These are phyloP conservation scores for Berghia stephanieae DNA, from an alignment of 1,140 invertebrate species.

Conservation along the genomic window DNA sequence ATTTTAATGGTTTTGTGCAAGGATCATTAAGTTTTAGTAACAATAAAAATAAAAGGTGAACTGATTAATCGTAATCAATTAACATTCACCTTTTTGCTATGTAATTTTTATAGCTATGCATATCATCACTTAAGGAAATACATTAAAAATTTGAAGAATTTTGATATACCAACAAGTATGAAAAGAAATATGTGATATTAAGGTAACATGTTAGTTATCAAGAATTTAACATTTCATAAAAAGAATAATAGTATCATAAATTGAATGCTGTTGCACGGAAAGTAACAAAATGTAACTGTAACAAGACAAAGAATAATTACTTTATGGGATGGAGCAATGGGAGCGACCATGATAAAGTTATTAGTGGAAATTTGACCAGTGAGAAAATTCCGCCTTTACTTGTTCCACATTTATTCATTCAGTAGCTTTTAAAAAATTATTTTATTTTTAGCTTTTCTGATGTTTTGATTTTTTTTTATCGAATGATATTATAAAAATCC, in stretches of 20 bases:
- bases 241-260: background rate
- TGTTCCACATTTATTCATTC: no score
- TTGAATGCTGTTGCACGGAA: background rate
- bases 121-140: background rate
- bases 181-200: background rate
- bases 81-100: background rate
- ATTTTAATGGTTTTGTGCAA: background rate
- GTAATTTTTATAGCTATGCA: background rate
- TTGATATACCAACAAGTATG: background rate
- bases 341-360: no score
- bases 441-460: no score
- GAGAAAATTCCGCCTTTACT: no score
- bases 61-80: background rate
- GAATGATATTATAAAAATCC: no score
- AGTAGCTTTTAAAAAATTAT: no score
- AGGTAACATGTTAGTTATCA: background rate
- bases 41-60: background rate
- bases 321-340: no score
- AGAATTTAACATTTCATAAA: background rate
- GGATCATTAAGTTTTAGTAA: background rate
- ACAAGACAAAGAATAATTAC: no score
- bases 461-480: no score
- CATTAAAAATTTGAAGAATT: background rate
- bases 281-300: no score
- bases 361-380: no score